Percentiles rank a stretch among this genome's conserved stretches.
phyloP scores from a whole-genome alignment of 2,797 vertebrate species.

The Rhinophrynus dorsalis region DNA sequence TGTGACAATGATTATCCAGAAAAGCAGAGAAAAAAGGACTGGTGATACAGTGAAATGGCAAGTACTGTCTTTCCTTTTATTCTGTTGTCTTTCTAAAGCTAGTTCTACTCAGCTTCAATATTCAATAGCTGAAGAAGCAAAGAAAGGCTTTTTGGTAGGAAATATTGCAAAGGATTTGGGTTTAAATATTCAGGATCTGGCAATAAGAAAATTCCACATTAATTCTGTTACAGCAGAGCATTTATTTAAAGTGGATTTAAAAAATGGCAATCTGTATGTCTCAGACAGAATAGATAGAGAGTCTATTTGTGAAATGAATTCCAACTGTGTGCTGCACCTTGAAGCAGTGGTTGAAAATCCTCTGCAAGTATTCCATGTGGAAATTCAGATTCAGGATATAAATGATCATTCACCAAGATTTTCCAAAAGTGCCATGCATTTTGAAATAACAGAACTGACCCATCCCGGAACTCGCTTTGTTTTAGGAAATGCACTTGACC shows the following conservation, averaged over 20 bases:
- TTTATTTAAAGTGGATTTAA: constrained; percentile 84
- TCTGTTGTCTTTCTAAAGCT: constrained; percentile 50
- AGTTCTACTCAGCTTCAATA: constrained; percentile 72
- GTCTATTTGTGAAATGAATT: constrained; percentile 79
- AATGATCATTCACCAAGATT: constrained; percentile 95
- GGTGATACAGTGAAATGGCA: constrained; percentile 37
- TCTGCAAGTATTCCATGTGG: constrained; percentile 81
- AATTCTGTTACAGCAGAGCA: constrained; percentile 75
- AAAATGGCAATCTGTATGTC: constrained; percentile 81
- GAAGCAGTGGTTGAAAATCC: constrained; percentile 84
- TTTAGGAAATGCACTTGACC: constrained; percentile 90
- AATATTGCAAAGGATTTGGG: constrained; percentile 87
- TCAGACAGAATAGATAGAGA: constrained; percentile 89
- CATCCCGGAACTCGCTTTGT: constrained; percentile 82
- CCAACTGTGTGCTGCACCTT: constrained; percentile 78
- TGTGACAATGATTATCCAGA: constrained; percentile 16
- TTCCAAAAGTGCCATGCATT: constrained; percentile 74
- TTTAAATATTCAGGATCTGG: constrained; percentile 76
- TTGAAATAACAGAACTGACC: constrained; percentile 89
- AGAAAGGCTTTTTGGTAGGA: constrained; percentile 86
- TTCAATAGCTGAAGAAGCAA: constrained; percentile 87
- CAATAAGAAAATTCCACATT: constrained; percentile 76
- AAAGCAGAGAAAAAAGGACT: constrained; percentile 45
- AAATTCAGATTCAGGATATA: constrained; percentile 87
- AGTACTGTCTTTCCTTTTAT: constrained; percentile 58